A percentile compares a stretch with the other conserved stretches of the same genome.
Evolutionary conservation across 2,888 invertebrate genomes (phyloP).

Genomic region (Melinopterus prodromus): DNA sequence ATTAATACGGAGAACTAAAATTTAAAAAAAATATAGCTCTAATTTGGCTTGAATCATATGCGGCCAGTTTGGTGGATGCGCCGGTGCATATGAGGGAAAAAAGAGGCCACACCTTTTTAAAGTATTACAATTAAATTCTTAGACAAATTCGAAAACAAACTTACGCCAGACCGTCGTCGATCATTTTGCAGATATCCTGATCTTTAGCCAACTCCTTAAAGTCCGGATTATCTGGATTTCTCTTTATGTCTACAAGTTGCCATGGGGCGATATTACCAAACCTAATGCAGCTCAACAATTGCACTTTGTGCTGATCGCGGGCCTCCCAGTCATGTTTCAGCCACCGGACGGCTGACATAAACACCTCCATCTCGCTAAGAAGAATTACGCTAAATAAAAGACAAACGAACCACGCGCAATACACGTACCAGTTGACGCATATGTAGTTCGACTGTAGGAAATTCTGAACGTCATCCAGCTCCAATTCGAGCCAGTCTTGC

Average conservation of each 20-base stretch:
- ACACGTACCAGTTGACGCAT: slow-evolving; percentile 72
- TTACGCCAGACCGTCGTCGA: slow-evolving; percentile 83
- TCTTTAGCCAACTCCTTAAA: slow-evolving; percentile 74
- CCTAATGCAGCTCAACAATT: slow-evolving; percentile 75
- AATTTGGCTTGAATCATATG: background rate
- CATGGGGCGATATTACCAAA: slow-evolving; percentile 83
- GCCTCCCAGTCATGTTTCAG: slow-evolving; percentile 74
- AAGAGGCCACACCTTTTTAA: background rate
- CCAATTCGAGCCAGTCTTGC: slow-evolving; percentile 74
- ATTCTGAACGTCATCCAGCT: slow-evolving; percentile 71
- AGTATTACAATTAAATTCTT: background rate
- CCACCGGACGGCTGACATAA: slow-evolving; percentile 85
- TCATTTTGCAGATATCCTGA: slow-evolving; percentile 76
- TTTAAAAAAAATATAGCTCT: background rate
- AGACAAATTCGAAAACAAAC: slow-evolving; percentile 48
- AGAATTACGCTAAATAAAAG: slow-evolving; percentile 16
- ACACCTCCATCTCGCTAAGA: slow-evolving; percentile 74
- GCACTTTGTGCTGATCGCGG: slow-evolving; percentile 66
- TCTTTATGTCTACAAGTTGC: slow-evolving; percentile 80
- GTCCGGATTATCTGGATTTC: slow-evolving; percentile 77
- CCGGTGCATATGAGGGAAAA: background rate
- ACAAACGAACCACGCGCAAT: no score
- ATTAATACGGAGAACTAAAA: background rate
- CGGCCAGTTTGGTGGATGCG: background rate
- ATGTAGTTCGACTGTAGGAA: slow-evolving; percentile 77